Percentiles rank a stretch among this genome's conserved stretches.
phyloP scores from a whole-genome alignment of 2,113 vertebrate species.

The Cacatua alba region DNA sequence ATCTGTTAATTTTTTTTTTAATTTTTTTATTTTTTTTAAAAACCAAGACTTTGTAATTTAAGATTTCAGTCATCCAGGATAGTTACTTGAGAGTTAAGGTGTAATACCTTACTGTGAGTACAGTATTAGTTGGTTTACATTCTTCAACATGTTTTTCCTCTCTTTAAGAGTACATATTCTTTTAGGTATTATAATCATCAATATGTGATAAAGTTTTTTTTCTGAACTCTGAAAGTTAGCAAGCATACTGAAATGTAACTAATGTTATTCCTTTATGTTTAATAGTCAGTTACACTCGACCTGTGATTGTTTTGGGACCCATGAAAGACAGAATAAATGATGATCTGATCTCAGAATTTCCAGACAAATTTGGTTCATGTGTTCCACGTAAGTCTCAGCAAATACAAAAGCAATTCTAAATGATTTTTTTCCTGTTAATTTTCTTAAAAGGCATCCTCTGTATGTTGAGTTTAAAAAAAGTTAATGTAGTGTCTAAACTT shows the following conservation, averaged over 20 bases:
- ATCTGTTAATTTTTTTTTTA: too few relatives aligned
- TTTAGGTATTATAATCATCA: background rate
- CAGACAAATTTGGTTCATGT: slow-evolving; percentile 97
- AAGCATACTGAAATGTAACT: background rate
- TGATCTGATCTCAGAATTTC: slow-evolving; percentile 97
- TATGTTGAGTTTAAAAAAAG: background rate
- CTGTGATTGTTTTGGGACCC: slow-evolving; percentile 95
- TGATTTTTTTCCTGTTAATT: background rate
- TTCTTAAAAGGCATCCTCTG: background rate
- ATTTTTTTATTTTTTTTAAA: too few relatives aligned
- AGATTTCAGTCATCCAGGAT: background rate
- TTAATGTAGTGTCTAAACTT: background rate
- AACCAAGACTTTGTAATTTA: background rate
- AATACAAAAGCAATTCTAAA: background rate
- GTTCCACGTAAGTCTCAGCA: slow-evolving; percentile 90
- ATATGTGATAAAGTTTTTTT: background rate
- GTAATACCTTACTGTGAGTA: background rate
- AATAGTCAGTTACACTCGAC: slow-evolving; percentile 91
- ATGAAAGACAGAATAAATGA: slow-evolving; percentile 99
- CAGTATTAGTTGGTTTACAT: background rate
- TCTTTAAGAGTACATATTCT: background rate
- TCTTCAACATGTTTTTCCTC: background rate
- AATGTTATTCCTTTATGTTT: slow-evolving; percentile 25
- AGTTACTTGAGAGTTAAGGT: background rate
- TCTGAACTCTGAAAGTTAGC: background rate